Conservation (phyloP, 1,140 invertebrate genomes). For the Aphis craccivora region DNA sequence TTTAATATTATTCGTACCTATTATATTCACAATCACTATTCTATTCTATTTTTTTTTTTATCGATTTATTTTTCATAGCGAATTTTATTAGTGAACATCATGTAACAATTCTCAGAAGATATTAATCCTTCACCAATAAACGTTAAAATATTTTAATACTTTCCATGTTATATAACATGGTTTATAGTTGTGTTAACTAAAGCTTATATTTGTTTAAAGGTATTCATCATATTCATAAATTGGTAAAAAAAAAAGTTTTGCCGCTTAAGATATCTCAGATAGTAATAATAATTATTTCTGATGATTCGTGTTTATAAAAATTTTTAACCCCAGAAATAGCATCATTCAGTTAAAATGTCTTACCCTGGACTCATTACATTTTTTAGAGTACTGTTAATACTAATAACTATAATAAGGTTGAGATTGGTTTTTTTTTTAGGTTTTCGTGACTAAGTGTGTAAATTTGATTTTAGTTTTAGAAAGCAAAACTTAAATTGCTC, state of each 20-base stretch:
- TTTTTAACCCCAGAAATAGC: neutral
- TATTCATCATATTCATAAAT: neutral
- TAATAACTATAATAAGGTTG: neutral
- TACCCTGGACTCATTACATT: neutral
- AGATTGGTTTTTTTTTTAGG: neutral
- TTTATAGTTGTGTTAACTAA: neutral
- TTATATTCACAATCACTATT: neutral
- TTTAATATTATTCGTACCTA: neutral
- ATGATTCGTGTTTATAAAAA: neutral
- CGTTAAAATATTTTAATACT: neutral
- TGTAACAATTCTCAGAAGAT: neutral
- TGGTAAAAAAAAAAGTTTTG: neutral
- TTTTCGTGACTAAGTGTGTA: neutral
- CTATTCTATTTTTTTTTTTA: too few species aligned
- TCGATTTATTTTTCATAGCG: too few species aligned
- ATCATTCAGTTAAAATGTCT: neutral
- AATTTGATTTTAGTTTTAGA: neutral
- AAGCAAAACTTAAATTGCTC: neutral
- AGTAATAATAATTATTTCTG: neutral
- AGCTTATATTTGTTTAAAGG: neutral
- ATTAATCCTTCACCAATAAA: neutral
- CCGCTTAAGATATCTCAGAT: neutral
- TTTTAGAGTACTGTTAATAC: neutral
- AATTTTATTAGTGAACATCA: neutral
- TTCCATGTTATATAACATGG: neutral